phyloP scores from a whole-genome alignment of 2,797 vertebrate genomes.

The Cephalopachus bancanus region DNA sequence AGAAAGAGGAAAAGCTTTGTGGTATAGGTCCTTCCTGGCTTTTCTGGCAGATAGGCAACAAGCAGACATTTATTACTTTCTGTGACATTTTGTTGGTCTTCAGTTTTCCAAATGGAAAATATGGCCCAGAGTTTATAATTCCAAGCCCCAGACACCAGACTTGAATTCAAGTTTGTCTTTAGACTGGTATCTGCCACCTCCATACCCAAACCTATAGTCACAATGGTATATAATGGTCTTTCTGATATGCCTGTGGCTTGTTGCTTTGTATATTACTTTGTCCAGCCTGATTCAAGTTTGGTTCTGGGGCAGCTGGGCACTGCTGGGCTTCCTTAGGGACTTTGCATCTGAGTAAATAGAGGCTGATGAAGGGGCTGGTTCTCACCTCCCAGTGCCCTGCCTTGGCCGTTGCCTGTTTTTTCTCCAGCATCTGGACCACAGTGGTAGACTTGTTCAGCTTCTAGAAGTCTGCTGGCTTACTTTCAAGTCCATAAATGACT shows the following conservation, averaged over 20 bases:
- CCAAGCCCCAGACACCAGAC: neutral
- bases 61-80: neutral
- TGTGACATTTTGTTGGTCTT: neutral
- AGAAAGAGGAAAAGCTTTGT: neutral
- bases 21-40: neutral
- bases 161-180: neutral
- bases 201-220: neutral
- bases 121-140: neutral
- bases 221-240: neutral
- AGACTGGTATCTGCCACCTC: neutral
- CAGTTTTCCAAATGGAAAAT: neutral
- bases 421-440: neutral
- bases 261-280: neutral
- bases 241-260: neutral
- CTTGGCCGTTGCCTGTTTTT: neutral
- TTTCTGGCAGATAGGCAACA: neutral
- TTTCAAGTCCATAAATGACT: neutral
- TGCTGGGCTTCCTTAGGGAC: neutral
- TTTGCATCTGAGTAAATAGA: neutral
- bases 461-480: neutral
- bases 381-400: neutral
- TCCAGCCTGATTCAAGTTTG: neutral
- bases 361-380: neutral
- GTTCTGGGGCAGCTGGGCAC: neutral
- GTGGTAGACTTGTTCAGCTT: neutral